Base-by-base conservation (phyloP, 2,113 vertebrate genomes). In the Chloroceryle aenea region DNA sequence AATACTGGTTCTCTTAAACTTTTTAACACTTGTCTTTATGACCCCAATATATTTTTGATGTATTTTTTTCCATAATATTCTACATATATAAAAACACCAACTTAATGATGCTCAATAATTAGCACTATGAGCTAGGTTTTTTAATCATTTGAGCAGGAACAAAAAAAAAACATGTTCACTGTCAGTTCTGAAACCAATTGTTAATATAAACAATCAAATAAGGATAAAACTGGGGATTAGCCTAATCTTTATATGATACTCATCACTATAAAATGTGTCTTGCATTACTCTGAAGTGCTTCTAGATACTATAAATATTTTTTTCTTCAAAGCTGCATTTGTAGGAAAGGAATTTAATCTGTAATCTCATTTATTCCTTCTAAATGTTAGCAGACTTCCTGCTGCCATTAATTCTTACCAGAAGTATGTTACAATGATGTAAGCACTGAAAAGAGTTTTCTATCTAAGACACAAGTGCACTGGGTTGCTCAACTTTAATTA, bases 331-430 rank as follows among this genome's bases (percentile, higher is more conserved):
- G 18, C 4, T 90, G 10, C 13, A 72, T 85, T 90, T 85, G 27
- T 73, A 73, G 7, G 63, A 77, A 93, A 85, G 7, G 18, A 81
- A 92, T 93, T 94, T 78, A 67, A 81, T 80, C 76, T 87, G 58
- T 83, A 97, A 93, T 83, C 59, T 94, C 58, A 89, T 80, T 87
- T 93, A 89, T 84, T 26, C 32, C 69, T 91, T 93, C 32, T 92
- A 92, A 91, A 90, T 68, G 38, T 96, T 91, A 87, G 38, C 59
- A 96, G 73, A 78, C 90, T 93, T 95, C 71, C 59, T 94, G 40
- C 4, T 93, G 83, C 82, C 40, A 52, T 68, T 85, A 82, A 89
- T 72, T 74, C 19, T 83, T 93, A 45, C 43, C 48, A 80, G 76
- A 92, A 91, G 27, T 36, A 4, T 17, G 9, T 73, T 62, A 72